These are phyloP conservation scores for Catocala sponsa DNA, from an alignment of 2,888 invertebrate species.

Conservation along the genomic window DNA sequence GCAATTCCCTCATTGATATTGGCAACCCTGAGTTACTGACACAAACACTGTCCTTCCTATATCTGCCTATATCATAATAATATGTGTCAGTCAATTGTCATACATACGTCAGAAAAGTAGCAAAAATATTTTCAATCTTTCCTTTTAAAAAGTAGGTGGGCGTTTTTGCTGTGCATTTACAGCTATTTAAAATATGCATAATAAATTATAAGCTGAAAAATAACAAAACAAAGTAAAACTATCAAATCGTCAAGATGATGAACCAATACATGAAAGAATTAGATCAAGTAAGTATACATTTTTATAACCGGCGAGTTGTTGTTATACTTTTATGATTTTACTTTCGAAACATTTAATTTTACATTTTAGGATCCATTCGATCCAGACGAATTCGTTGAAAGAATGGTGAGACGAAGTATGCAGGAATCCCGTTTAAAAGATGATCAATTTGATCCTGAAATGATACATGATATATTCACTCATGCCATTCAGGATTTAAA, in stretches of 20 bases:
- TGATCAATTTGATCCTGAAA: conserved; percentile 93
- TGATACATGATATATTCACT: conserved; percentile 96
- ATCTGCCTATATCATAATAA: too few relatives aligned
- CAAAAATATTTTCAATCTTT: too few relatives aligned
- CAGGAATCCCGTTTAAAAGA: conserved; percentile 91
- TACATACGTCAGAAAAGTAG: too few relatives aligned
- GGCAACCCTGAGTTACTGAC: too few relatives aligned
- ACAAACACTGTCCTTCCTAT: too few relatives aligned
- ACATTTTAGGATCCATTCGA: conserved; percentile 96
- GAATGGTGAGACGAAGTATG: conserved; percentile 97
- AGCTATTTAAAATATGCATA: too few relatives aligned
- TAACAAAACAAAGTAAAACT: neutral
- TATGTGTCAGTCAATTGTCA: too few relatives aligned
- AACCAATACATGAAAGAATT: conserved; percentile 96
- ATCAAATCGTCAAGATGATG: conserved; percentile 90
- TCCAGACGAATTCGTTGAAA: conserved; percentile 98
- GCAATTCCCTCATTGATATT: too few relatives aligned
- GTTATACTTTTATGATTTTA: neutral
- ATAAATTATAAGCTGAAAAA: neutral
- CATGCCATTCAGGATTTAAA: conserved; percentile 95
- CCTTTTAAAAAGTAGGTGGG: too few relatives aligned
- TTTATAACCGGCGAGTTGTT: neutral
- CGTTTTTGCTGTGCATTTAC: too few relatives aligned
- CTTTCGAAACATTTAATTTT: neutral
- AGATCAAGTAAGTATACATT: conserved; percentile 90